Base-by-base conservation (phyloP, 1,140 invertebrate species). In the Stegodyphus dumicola region DNA sequence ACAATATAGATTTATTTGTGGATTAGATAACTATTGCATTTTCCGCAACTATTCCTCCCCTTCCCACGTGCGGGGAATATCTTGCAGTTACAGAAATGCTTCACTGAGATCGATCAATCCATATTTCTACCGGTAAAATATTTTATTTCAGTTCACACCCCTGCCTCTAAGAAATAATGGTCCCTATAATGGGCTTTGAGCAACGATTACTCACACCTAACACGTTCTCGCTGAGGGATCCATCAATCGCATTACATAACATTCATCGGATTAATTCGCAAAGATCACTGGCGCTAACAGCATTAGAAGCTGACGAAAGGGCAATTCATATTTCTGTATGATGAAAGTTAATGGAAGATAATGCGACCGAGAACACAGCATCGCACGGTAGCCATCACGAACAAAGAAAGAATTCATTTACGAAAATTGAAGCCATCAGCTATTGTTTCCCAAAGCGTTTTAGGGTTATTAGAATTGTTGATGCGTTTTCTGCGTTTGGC, bases 381-480 rank as follows among this genome's bases (percentile, higher is more conserved):
- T 76, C 81, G 81, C 81, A 85, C 81, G 73, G 81, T 85, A 85
- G 81, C 81, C 73, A 54, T 77, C 81, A 70, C 65, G 81, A 85
- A 85, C 73, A 85, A 85, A 85, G 81, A 85, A 85, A 85, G 81
- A 85, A 84, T 84, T 84, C 81, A 84, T 84, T 84, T 84, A 84
- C 80, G 80, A 75, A 83, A 83, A 83, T 83, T 83, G 80, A 83
- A 83, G 80, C 80, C 80, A 75, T 83, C 80, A 83, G 70, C 80
- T 54, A 83, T 83, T 83, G 80, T 83, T 83, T 83, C 80, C 70
- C 60, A 83, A 67, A 83, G 80, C 80, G 80, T 83, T 83, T 83
- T 83, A 83, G 80, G 80, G 80, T 83, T 83, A 83, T 83, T 83
- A 75, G 80, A 83, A 83, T 83, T 75, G 71, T 83, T 73, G 80